Conservation (phyloP, 1,140 invertebrate genomes). For the Leptinotarsa texana region DNA sequence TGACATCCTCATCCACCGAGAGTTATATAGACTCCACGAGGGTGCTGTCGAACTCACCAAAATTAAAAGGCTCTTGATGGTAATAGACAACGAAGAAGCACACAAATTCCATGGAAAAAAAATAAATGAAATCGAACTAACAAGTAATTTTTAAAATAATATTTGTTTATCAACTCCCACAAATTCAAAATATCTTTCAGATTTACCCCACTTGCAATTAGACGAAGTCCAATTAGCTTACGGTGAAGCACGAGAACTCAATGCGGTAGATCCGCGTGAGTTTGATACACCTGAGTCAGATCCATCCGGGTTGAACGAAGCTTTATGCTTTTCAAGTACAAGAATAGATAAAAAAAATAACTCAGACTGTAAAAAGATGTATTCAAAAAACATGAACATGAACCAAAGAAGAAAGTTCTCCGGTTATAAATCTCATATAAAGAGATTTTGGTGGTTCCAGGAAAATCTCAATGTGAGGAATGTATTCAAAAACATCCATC, state of each 20-base stretch:
- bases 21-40: too few relatives aligned
- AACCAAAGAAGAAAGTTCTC: background rate
- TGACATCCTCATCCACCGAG: too few relatives aligned
- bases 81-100: too few relatives aligned
- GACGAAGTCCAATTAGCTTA: background rate
- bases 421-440: background rate
- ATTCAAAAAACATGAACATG: background rate
- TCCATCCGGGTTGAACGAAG: background rate
- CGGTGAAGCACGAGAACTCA: background rate
- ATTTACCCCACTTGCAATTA: background rate
- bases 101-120: too few relatives aligned
- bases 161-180: too few relatives aligned
- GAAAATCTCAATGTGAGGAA: too few relatives aligned
- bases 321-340: background rate
- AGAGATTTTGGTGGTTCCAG: too few relatives aligned
- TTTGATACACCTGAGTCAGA: slow-evolving; percentile 10
- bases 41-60: too few relatives aligned
- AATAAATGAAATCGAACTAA: too few relatives aligned
- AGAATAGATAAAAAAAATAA: background rate
- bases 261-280: background rate
- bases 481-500: too few relatives aligned
- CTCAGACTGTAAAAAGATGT: background rate
- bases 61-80: too few relatives aligned
- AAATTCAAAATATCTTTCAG: background rate
- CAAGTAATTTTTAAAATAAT: too few relatives aligned